phyloP scores from a whole-genome alignment of 1,140 invertebrate species.

The Sarcophaga peregrina region DNA sequence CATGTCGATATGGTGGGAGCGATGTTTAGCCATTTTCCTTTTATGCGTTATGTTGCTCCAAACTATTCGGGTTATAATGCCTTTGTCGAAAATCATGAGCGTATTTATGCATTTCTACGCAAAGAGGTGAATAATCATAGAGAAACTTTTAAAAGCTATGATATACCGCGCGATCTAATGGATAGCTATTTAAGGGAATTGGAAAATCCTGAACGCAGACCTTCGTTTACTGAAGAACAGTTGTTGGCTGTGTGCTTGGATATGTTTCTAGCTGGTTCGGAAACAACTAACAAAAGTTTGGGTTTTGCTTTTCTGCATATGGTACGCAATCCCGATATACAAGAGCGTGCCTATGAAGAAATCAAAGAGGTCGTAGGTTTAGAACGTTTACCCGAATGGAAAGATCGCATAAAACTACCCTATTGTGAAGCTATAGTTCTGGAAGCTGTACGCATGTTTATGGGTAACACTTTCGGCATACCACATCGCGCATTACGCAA shows the following conservation, averaged over 20 bases:
- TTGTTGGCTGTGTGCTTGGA: slow-evolving; percentile 82
- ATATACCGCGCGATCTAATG: slow-evolving; percentile 83
- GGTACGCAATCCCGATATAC: slow-evolving; percentile 80
- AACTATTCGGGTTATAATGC: slow-evolving; percentile 80
- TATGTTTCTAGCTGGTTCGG: slow-evolving; percentile 84
- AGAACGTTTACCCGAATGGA: slow-evolving; percentile 74
- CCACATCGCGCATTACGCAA: slow-evolving; percentile 81
- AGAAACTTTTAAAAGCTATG: slow-evolving; percentile 71
- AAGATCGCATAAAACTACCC: slow-evolving; percentile 76
- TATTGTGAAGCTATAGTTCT: slow-evolving; percentile 82
- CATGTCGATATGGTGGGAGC: slow-evolving; percentile 83
- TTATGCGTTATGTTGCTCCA: slow-evolving; percentile 79
- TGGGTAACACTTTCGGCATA: slow-evolving; percentile 80
- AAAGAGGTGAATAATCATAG: slow-evolving; percentile 81
- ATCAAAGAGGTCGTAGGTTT: slow-evolving; percentile 80
- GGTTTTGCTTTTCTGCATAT: slow-evolving; percentile 83
- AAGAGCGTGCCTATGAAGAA: slow-evolving; percentile 82
- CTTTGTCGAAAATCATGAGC: slow-evolving; percentile 76
- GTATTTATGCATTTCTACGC: slow-evolving; percentile 78
- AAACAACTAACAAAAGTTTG: slow-evolving; percentile 83
- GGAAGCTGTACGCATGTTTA: slow-evolving; percentile 82
- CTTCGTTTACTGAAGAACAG: slow-evolving; percentile 74
- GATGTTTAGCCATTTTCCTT: slow-evolving; percentile 81
- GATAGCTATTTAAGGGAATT: slow-evolving; percentile 82
- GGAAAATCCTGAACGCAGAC: slow-evolving; percentile 68